Evolutionary conservation across 2,888 invertebrate genomes (phyloP), one percentile per base, ranked within the genome.

Genomic region (Coecobrya sp.): DNA sequence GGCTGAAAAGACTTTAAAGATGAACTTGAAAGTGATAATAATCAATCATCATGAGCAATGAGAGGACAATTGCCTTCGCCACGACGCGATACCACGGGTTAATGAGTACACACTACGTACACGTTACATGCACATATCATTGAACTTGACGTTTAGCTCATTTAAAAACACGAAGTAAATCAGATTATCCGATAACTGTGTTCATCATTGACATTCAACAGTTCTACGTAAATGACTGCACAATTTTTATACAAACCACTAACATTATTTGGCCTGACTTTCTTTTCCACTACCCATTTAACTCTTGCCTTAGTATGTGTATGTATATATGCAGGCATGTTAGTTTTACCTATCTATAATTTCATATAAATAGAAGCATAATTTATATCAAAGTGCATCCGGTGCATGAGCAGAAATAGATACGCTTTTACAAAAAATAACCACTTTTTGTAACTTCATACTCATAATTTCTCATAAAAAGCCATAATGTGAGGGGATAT

Each of bases 361-460:
- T 10, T 4, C 10, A 25, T 22, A 55, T 55, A 55, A 19, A 55
- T 55, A 55, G 55, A 3, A 49, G 49, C 11, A 49, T 49, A 36
- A 7, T 55, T n/a, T 42, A n/a, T 45, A 25, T 76, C 25, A 76
- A 49, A 76, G 73, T 76, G 45, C 73, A 76, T 76, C 73, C 73
- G 73, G 73, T 76, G 45, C 36, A n/a, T 7, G 5, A 19, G n/a
- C 42, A 76, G 45, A 49, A 76, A 76, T 30, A 36, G 36, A 68
- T 27, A 68, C 16, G 4, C 16, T 8, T 68, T 1, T 68, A 30
- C 16, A 16, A 27, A 13, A 27, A 30, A 16, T 68, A n/a, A 25
- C 1, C 3, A 68, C 68, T 68, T 68, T 13, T 30, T 19, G 11
- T 25, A 22, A 22, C 11, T 8, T 76, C 73, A 45, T 19, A 30